Percentiles rank a stretch among this genome's conserved stretches.
phyloP scores from a whole-genome alignment of 2,888 invertebrate genomes.

The Xestoiulus laeticollis region DNA sequence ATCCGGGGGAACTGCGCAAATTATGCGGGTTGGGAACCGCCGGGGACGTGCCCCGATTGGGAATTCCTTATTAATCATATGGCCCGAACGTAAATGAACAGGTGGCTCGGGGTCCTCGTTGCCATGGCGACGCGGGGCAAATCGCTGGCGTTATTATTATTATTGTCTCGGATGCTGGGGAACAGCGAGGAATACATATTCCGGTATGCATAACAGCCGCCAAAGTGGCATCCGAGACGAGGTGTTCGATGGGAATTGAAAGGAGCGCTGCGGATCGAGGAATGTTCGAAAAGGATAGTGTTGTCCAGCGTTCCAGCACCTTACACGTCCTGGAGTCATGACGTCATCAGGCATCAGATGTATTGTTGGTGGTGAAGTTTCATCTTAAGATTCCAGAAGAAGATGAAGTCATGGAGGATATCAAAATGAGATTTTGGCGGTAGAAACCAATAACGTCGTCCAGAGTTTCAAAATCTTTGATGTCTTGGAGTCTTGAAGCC shows the following conservation, averaged over 20 bases:
- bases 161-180: conserved; percentile 45
- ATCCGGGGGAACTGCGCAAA: conserved; percentile 29
- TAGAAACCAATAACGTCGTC: too few species aligned
- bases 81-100: conserved; percentile 54
- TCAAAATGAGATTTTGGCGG: too few species aligned
- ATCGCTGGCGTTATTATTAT: conserved; percentile 44
- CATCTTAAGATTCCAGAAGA: too few species aligned
- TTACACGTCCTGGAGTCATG: too few species aligned
- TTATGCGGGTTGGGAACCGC: conserved; percentile 39
- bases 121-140: conserved; percentile 45
- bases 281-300: background rate
- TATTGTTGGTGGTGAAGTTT: too few species aligned
- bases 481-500: too few species aligned
- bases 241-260: background rate
- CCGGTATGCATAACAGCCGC: background rate
- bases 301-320: too few species aligned
- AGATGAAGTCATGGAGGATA: too few species aligned
- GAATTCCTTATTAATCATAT: conserved; percentile 54
- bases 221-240: background rate
- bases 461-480: too few species aligned
- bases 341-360: too few species aligned
- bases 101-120: conserved; percentile 51
- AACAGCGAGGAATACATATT: conserved; percentile 10
- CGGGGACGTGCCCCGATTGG: conserved; percentile 47
- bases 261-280: background rate